Evolutionary conservation across 2,888 invertebrate genomes (phyloP).

Genomic region (Gerris lacustris): DNA sequence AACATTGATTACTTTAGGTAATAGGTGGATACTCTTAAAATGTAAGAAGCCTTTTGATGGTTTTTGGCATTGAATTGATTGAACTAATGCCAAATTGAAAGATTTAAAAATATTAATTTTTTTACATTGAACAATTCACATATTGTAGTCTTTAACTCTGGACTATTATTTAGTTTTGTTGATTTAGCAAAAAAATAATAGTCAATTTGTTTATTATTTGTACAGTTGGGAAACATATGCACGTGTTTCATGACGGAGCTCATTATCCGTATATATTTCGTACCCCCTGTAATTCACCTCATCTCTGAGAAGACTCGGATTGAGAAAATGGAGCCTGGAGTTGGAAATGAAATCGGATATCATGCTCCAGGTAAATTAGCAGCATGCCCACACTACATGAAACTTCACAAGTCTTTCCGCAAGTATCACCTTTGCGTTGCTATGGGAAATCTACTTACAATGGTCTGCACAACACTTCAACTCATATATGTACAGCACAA

Average conservation of each 20-base stretch:
- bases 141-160: no score
- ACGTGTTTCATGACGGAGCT: conserved; percentile 60
- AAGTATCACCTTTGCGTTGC: conserved; percentile 65
- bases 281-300: conserved; percentile 58
- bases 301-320: conserved; percentile 62
- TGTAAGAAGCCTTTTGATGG: no score
- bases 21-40: no score
- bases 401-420: conserved; percentile 60
- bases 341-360: conserved; percentile 65
- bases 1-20: no score
- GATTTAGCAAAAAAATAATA: no score
- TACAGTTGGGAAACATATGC: conserved; percentile 52
- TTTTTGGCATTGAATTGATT: no score
- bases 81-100: no score
- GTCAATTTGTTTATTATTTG: no score
- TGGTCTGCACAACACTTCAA: conserved; percentile 55
- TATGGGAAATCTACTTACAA: conserved; percentile 61
- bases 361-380: conserved; percentile 57
- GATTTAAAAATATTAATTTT: no score
- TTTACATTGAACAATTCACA: no score
- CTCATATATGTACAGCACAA: conserved; percentile 47
- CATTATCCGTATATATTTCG: conserved; percentile 60
- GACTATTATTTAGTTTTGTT: no score
- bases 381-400: conserved; percentile 66
- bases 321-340: conserved; percentile 48